Base-by-base conservation (phyloP, 1,140 invertebrate species). In the Probaryconus sp. region DNA sequence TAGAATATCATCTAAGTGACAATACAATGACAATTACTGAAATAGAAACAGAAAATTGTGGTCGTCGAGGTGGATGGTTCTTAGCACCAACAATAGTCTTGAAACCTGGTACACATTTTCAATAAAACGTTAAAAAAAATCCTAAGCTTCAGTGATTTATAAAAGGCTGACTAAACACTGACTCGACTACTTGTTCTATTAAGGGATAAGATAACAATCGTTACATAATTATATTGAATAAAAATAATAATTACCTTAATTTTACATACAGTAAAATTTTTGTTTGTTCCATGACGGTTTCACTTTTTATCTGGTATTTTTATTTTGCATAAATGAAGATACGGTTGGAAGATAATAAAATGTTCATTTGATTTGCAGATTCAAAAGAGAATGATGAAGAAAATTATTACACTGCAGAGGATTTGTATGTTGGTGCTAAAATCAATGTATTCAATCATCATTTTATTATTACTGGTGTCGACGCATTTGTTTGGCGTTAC, bases 31-130 rank as follows among this genome's bases (percentile, higher is more conserved):
- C 86, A 51, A 91, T 94, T 13, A 88, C 84, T 10, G 93, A 94
- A 82, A 81, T 90, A 11, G 86, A 88, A 1, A 89, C 88, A 6
- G 82, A 85, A 17, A 94, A 94, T 84, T 93, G 92, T 3, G 93
- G 93, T 2, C 90, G 93, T 53, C 79, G 76, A 9, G 91, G 89
- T 81, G 94, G 94, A 1, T 92, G 91, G 78, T 93, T 96, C 81
- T 87, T 96, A 5, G 89, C 90, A 42, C 76, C 91, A 10, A 93
- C 91, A 64, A 80, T 89, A 1, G 83, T 96, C 13, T 90, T 91
- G 1, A 95, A 95, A 71, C 91, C 92, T 0, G 89, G 89, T 3
- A 0, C 5, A 43, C 13, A 43, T 43, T 16, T 10, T 7, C 17
- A 13, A 7, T 7, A 5, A 45, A 24, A 24, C 16, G 11, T 45